These are phyloP conservation scores for Parelbella ahira DNA, from an alignment of 2,888 invertebrate species.

Conservation along the genomic window DNA sequence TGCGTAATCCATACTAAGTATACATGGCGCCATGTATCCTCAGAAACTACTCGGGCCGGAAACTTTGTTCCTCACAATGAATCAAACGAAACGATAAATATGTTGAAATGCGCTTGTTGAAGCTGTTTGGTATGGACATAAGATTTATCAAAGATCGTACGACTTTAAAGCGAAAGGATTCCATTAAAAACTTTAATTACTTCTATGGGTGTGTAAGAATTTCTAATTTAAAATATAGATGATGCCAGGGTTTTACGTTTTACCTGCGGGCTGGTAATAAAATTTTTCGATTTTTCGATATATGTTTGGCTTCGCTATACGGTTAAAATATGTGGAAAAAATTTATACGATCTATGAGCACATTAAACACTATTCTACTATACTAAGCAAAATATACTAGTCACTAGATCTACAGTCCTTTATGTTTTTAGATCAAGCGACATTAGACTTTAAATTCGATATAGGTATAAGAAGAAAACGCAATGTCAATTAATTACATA, in stretches of 20 bases:
- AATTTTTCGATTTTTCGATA: too few relatives aligned
- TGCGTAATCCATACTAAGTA: constrained; percentile 28
- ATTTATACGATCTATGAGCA: too few relatives aligned
- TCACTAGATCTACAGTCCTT: too few relatives aligned
- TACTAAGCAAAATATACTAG: too few relatives aligned
- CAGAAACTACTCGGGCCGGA: constrained; percentile 55
- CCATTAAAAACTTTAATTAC: constrained; percentile 18
- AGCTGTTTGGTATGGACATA: constrained; percentile 26
- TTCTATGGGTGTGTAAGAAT: constrained; percentile 12
- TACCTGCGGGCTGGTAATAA: too few relatives aligned
- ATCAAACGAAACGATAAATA: constrained; percentile 38
- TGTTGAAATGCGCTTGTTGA: constrained; percentile 48
- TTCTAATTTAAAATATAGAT: constrained; percentile 12
- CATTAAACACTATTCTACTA: too few relatives aligned
- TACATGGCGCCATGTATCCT: constrained; percentile 41
- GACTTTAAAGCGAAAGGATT: constrained; percentile 19
- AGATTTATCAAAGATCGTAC: constrained; percentile 17
- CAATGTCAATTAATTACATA: too few relatives aligned
- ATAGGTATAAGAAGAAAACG: too few relatives aligned
- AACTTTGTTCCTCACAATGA: constrained; percentile 49
- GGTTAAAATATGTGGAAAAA: too few relatives aligned
- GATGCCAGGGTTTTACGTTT: constrained; percentile 3
- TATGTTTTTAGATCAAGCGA: too few relatives aligned
- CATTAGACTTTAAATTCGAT: too few relatives aligned
- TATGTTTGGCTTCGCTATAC: too few relatives aligned